A percentile compares a stretch with the other conserved stretches of the same genome.
phyloP scores from a whole-genome alignment of 2,888 invertebrate genomes.

The Polymixis lichenea region DNA sequence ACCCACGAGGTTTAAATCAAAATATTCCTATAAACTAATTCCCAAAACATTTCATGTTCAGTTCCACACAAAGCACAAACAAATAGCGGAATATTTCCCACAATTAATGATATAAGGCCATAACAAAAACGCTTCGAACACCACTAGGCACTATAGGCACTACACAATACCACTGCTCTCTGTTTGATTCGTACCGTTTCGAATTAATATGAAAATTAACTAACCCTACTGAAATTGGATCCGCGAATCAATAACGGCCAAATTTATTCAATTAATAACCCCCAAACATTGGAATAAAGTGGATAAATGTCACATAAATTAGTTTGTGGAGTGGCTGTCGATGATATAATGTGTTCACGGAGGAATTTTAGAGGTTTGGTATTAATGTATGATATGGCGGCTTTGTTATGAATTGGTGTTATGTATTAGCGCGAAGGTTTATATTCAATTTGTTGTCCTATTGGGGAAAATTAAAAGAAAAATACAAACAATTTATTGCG shows the following conservation, averaged over 20 bases:
- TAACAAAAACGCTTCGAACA: conserved; percentile 48
- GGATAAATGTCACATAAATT: conserved; percentile 75
- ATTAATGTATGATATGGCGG: conserved; percentile 21
- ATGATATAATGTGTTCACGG: conserved; percentile 67
- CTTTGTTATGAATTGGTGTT: conserved; percentile 27
- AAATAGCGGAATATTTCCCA: conserved; percentile 31
- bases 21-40: conserved; percentile 30
- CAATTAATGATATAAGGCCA: conserved; percentile 39
- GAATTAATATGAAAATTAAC: conserved; percentile 67
- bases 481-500: too few species aligned
- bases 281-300: conserved; percentile 65
- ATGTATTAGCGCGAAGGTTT: background rate
- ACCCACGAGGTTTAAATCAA: conserved; percentile 17
- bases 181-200: conserved; percentile 49
- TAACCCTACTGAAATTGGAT: conserved; percentile 56
- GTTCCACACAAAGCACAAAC: conserved; percentile 35
- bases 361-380: conserved; percentile 41
- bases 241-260: conserved; percentile 67
- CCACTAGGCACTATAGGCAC: conserved; percentile 36
- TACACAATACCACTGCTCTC: conserved; percentile 44
- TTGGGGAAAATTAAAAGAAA: background rate
- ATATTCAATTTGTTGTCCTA: background rate
- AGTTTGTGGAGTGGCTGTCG: conserved; percentile 66
- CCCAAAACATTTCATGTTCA: conserved; percentile 20
- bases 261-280: conserved; percentile 74